phyloP scores from a whole-genome alignment of 1,140 invertebrate genomes.

The Drosophila micromelanica region DNA sequence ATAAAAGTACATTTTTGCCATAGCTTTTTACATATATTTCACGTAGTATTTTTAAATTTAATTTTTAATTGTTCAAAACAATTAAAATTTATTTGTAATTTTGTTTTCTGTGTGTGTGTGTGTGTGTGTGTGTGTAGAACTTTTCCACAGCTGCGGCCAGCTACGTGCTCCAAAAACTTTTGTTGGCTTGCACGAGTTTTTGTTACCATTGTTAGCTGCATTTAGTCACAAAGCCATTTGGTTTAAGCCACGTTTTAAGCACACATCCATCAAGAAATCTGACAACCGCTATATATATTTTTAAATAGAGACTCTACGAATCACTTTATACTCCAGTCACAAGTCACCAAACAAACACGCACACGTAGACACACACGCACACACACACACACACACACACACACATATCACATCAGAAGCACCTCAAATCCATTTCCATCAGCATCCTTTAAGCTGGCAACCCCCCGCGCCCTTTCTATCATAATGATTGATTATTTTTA shows the following conservation, averaged over 20 bases:
- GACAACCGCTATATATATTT: background rate
- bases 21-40: slow-evolving; percentile 20
- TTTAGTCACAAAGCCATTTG: slow-evolving; percentile 8
- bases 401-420: slow-evolving; percentile 2
- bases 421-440: slow-evolving; percentile 26
- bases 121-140: slow-evolving; percentile 32
- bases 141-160: slow-evolving; percentile 59
- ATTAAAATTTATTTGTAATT: slow-evolving; percentile 76
- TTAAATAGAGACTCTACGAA: slow-evolving; percentile 2
- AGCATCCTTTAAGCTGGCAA: slow-evolving; percentile 17
- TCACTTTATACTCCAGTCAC: slow-evolving; percentile 17
- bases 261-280: slow-evolving; percentile 45
- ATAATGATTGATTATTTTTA: slow-evolving; percentile 72
- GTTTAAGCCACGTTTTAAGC: slow-evolving; percentile 19
- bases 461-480: slow-evolving; percentile 2
- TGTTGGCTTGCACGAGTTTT: background rate
- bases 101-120: slow-evolving; percentile 20
- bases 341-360: background rate
- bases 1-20: slow-evolving; percentile 52
- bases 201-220: slow-evolving; percentile 34
- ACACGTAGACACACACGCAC: slow-evolving; percentile 3
- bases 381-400: slow-evolving; percentile 5
- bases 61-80: slow-evolving; percentile 74
- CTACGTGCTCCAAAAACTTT: slow-evolving; percentile 62
- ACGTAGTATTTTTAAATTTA: slow-evolving; percentile 57